Evolutionary conservation across 2,888 invertebrate genomes (phyloP), one percentile per base, ranked within the genome.

Genomic region (Piscicola geometra): DNA sequence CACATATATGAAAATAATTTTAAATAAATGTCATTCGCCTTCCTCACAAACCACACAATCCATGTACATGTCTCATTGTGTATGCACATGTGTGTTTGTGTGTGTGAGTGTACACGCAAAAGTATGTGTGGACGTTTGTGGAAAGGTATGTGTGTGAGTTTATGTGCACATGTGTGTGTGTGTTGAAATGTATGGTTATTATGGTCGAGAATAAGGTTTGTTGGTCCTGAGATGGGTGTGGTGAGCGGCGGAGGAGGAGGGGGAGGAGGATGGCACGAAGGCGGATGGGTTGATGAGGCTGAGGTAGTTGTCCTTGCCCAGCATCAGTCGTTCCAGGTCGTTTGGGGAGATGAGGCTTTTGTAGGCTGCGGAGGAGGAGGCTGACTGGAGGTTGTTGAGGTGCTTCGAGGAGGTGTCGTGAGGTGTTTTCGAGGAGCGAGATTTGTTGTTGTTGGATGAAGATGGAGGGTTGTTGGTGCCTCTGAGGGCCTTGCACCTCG

Each of bases 121-220:
- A 12, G 64, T 64, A n/a, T n/a, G n/a, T 64, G 64, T 30, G 64
- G 3, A 21, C 9, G 25, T 64, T 5, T 64, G 64, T 64, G 64
- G 5, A n/a, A 12, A 21, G 3, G 64, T 64, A n/a, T 64, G 64
- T 30, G 30, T 64, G 64, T 3, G 64, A 9, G 64, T 3, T 5
- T 3, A n/a, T 3, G 64, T 3, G 30, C 5, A 30, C 21, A 30
- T 21, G 64, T 21, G 64, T 64, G 30, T n/a, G 21, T 64, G 21
- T 9, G 9, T 3, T 64, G 5, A 64, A 21, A 9, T 28, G 64
- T n/a, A 64, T 28, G 30, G 3, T 64, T n/a, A 64, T 21, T 50
- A 60, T 56, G 73, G 73, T 56, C 73, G 56, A 30, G 52, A 35
- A 30, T 73, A 73, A 25, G 73, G 73, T 60, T 52, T 73, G 52